Conservation (phyloP, 2,113 vertebrate species). For the Beaufortia kweichowensis region DNA sequence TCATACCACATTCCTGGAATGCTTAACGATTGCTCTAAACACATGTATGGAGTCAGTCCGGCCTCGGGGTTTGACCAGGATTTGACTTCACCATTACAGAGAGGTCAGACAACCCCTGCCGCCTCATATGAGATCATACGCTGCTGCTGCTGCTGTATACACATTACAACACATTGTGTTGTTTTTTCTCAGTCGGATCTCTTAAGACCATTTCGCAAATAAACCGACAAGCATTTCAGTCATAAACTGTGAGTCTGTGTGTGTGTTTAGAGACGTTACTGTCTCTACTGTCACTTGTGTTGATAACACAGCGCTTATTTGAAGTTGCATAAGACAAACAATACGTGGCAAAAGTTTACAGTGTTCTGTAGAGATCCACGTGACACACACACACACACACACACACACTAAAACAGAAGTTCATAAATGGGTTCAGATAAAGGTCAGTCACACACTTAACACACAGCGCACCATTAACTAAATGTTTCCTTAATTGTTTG, state of each 20-base stretch:
- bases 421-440: slow-evolving; percentile 59
- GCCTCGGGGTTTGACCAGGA: slow-evolving; percentile 19
- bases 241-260: too few species aligned
- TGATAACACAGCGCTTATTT: slow-evolving; percentile 4
- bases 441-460: slow-evolving; percentile 59
- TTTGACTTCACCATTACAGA: slow-evolving; percentile 25
- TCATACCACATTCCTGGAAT: slow-evolving; percentile 30
- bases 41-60: slow-evolving; percentile 30
- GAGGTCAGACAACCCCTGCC: slow-evolving; percentile 16
- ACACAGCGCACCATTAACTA: slow-evolving; percentile 51
- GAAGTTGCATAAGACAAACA: slow-evolving; percentile 18
- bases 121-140: slow-evolving; percentile 14
- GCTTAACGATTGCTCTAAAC: slow-evolving; percentile 36
- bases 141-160: neutral
- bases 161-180: neutral
- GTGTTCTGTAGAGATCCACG: slow-evolving; percentile 17
- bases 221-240: neutral
- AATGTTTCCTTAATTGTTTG: slow-evolving; percentile 59
- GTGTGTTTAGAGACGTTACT: slow-evolving; percentile 3
- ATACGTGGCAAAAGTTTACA: slow-evolving; percentile 30
- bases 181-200: too few species aligned
- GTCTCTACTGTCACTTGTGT: slow-evolving; percentile 20
- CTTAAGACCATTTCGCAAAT: neutral
- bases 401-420: slow-evolving; percentile 54
- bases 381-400: neutral